Percentiles rank a stretch among this genome's conserved stretches.
These are phyloP conservation scores for Clamator glandarius DNA, from an alignment of 2,797 vertebrate genomes.

Conservation along the genomic window DNA sequence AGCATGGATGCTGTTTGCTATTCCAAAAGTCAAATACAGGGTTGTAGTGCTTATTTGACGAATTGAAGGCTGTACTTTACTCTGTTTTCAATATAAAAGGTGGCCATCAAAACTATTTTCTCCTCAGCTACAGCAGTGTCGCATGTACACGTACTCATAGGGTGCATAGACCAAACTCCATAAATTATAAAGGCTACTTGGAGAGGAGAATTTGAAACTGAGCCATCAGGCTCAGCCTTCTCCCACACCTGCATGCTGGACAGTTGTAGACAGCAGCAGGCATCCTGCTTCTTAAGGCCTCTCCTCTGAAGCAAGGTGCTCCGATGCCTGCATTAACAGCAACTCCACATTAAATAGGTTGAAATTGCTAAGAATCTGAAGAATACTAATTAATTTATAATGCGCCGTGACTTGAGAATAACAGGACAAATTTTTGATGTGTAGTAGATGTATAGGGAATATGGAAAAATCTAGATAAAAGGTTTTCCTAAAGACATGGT, in stretches of 20 bases:
- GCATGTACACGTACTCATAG: rapidly evolving
- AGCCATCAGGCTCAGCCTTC: not conserved
- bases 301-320: not conserved
- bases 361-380: not conserved
- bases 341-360: not conserved
- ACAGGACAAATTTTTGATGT: not conserved
- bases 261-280: not conserved
- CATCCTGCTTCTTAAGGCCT: not conserved
- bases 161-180: not conserved
- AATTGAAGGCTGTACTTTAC: not conserved
- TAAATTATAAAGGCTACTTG: not conserved
- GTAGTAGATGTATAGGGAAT: not conserved
- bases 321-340: not conserved
- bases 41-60: not conserved
- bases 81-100: not conserved
- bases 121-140: not conserved
- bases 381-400: not conserved
- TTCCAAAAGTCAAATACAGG: not conserved
- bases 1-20: not conserved
- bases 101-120: not conserved
- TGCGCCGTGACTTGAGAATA: not conserved
- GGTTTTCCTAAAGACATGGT: not conserved
- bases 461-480: not conserved
- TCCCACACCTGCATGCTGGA: not conserved
- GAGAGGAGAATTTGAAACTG: not conserved